A percentile compares a stretch with the other conserved stretches of the same genome.
phyloP scores from a whole-genome alignment of 2,797 vertebrate genomes.

The Rousettus madagascariensis region DNA sequence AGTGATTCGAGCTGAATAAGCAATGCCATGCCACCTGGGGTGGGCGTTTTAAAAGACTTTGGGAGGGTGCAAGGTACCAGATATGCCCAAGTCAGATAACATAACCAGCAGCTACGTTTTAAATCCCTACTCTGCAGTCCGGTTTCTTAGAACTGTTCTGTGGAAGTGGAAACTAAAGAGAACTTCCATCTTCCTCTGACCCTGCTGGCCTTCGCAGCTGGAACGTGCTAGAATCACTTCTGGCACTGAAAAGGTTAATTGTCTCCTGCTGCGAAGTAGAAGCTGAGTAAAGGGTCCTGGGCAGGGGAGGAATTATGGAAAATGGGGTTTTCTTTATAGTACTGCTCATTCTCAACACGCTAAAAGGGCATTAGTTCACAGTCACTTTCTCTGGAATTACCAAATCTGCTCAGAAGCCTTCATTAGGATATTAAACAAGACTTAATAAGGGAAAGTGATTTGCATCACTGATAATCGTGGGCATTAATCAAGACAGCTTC shows the following conservation, averaged over 20 bases:
- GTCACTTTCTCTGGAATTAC: constrained; percentile 91
- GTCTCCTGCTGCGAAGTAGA: constrained; percentile 86
- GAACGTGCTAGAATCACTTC: constrained; percentile 82
- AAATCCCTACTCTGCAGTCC: constrained; percentile 35
- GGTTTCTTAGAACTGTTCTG: constrained; percentile 77
- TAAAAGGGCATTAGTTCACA: constrained; percentile 88
- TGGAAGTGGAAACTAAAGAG: constrained; percentile 82
- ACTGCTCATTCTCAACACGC: constrained; percentile 84
- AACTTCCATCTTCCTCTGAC: constrained; percentile 85
- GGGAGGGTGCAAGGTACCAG: constrained; percentile 41
- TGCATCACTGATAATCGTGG: constrained; percentile 97
- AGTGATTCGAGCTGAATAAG: constrained; percentile 49
- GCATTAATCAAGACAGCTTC: constrained; percentile 99
- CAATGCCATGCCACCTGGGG: not conserved
- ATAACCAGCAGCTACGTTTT: constrained; percentile 11
- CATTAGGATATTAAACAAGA: constrained; percentile 99
- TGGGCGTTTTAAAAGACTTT: constrained; percentile 48
- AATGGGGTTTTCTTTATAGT: constrained; percentile 88
- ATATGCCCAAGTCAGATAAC: not conserved
- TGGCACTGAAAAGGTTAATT: constrained; percentile 89
- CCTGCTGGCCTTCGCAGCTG: constrained; percentile 88
- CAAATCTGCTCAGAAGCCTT: constrained; percentile 97
- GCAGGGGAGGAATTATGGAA: constrained; percentile 88
- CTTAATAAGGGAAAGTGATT: constrained; percentile 99
- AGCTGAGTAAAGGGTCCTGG: constrained; percentile 84